phyloP scores from a whole-genome alignment of 2,888 invertebrate genomes.

The Drosophila gaucha region DNA sequence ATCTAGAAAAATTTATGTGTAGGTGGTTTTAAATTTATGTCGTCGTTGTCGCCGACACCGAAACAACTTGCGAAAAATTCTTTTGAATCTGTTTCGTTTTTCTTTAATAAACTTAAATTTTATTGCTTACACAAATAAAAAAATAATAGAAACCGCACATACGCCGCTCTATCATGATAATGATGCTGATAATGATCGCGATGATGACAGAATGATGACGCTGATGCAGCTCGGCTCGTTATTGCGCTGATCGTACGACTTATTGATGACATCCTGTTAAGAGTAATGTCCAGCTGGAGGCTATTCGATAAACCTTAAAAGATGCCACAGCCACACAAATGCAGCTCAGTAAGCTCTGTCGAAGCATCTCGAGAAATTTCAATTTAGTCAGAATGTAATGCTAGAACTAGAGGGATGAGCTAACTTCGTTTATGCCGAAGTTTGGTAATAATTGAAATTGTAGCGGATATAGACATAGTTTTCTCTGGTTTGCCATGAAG shows the following conservation, averaged over 20 bases:
- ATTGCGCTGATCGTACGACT: constrained; percentile 11
- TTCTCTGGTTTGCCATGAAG: no score
- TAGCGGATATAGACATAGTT: no score
- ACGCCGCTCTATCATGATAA: constrained; percentile 24
- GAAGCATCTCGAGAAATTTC: no score
- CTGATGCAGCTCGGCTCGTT: constrained; percentile 9
- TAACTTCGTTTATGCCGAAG: no score
- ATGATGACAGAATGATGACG: no score
- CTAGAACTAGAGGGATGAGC: no score
- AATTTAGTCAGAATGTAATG: no score
- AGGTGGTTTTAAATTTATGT: constrained; percentile 78
- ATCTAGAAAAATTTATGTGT: constrained; percentile 73
- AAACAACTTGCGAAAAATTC: constrained; percentile 75
- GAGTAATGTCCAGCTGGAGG: background rate
- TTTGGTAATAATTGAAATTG: no score
- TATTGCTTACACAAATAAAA: constrained; percentile 68
- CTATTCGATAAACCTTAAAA: background rate
- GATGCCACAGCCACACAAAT: background rate
- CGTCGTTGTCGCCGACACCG: constrained; percentile 63
- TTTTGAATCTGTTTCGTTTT: constrained; percentile 76
- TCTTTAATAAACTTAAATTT: constrained; percentile 77
- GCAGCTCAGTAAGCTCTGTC: no score
- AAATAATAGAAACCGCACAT: constrained; percentile 19
- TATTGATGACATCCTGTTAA: constrained; percentile 29
- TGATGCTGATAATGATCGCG: constrained; percentile 3